These are phyloP conservation scores for Dissostichus mawsoni DNA, from an alignment of 2,113 vertebrate species.

Conservation along the genomic window DNA sequence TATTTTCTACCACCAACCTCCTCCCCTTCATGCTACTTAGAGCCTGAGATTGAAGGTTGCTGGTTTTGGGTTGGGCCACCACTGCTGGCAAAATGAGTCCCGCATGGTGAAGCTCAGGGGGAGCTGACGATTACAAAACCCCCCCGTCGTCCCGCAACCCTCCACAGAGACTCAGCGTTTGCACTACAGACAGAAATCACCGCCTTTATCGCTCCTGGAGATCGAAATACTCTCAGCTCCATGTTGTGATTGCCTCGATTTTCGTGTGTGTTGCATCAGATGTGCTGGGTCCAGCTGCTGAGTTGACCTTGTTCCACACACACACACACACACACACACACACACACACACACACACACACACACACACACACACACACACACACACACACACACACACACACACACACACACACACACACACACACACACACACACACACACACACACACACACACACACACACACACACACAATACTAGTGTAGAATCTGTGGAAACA, in stretches of 20 bases:
- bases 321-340: conserved; percentile 13
- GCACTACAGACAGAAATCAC: conserved; percentile 1
- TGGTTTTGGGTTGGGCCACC: conserved; percentile 75
- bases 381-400: conserved; percentile 6
- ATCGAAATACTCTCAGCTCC: conserved; percentile 43
- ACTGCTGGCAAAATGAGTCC: conserved; percentile 55
- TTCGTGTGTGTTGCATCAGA: conserved; percentile 83
- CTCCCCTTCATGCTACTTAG: conserved; percentile 26
- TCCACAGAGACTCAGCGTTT: conserved; percentile 17
- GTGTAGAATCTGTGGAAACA: conserved; percentile 15
- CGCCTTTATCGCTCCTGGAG: conserved; percentile 52
- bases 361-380: conserved; percentile 12
- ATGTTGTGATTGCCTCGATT: conserved; percentile 65
- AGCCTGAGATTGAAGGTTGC: conserved; percentile 58
- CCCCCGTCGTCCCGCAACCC: conserved; percentile 16
- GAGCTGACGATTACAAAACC: conserved; percentile 40
- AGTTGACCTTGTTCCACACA: conserved; percentile 63
- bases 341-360: conserved; percentile 12
- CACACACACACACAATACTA: neutral
- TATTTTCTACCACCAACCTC: conserved; percentile 45
- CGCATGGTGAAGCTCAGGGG: conserved; percentile 47
- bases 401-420: conserved; percentile 11
- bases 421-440: conserved; percentile 18
- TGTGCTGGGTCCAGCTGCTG: conserved; percentile 73
- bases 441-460: conserved; percentile 14